Evolutionary conservation across 1,140 invertebrate genomes (phyloP).

Genomic region (Saccostrea echinata): DNA sequence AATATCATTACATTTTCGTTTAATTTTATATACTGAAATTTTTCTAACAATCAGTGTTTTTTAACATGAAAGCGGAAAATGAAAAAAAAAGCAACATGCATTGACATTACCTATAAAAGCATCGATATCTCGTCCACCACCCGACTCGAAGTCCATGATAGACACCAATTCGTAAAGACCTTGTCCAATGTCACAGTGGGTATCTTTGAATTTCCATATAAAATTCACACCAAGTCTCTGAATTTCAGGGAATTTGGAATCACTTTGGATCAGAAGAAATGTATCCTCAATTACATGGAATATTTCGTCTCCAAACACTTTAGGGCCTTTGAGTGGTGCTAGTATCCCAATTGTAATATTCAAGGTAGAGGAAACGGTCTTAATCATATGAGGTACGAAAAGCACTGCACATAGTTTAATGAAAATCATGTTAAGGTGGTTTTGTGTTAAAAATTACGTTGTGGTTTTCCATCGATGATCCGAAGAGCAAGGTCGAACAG

Average conservation of each 20-base stretch:
- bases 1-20: too few species aligned
- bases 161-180: conserved; percentile 53
- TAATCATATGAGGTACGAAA: not conserved
- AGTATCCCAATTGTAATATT: not conserved
- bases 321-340: not conserved
- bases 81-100: not conserved
- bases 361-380: not conserved
- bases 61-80: too few species aligned
- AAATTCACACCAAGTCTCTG: conserved; percentile 8
- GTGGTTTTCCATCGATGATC: not conserved
- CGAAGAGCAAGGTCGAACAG: not conserved
- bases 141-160: not conserved
- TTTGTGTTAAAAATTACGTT: not conserved
- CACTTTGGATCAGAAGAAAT: not conserved
- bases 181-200: conserved; percentile 57
- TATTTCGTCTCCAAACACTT: not conserved
- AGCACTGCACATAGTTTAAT: not conserved
- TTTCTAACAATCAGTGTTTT: too few species aligned
- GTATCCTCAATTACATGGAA: not conserved
- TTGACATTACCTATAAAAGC: conserved; percentile 47
- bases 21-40: too few species aligned
- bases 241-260: conserved; percentile 21
- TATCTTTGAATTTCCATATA: conserved; percentile 38
- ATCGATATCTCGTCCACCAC: conserved; percentile 34
- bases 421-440: not conserved